Evolutionary conservation across 1,140 invertebrate genomes (phyloP), one percentile per base, ranked within the genome.

Genomic region (Marisa cornuarietis): DNA sequence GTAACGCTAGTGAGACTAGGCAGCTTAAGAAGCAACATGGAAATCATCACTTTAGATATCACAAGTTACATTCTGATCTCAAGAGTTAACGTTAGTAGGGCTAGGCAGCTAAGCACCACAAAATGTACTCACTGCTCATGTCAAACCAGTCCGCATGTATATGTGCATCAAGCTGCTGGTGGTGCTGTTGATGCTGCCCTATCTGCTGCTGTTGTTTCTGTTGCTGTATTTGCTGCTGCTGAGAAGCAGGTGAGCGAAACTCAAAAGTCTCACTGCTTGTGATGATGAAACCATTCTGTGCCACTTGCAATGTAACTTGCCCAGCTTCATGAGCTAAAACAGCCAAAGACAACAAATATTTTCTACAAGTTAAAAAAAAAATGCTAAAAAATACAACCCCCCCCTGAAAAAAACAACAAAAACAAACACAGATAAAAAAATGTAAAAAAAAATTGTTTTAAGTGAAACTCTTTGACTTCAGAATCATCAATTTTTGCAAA

Each of bases 211-310:
- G 54, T 18, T 58, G 54, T 58, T 58, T 58, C 8, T 58, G 54
- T 58, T 58, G 54, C 1, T 58, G 54, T 18, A 14, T 11, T 58
- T 58, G 54, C 9, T 14, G 11, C 11, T 58, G 54, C 54, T 58
- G 54, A 11, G 16, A 18, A 58, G 54, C 54, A 14, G 54, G 54
- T 58, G 54, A 58, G 77, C 95, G 95, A 92, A 98, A 98, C 90
- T 98, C 96, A 90, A 98, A 98, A 86, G 96, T 95, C 74, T 96
- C 96, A 86, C 96, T 95, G 91, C 98, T 96, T 16, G 96, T 98
- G 81, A 98, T 96, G 24, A 98, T 94, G 85, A 95, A 95, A 71
- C 96, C 96, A 86, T 96, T 95, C 84, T 95, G 96, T 58, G 96
- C 96, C 14, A 98, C 97, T 92, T 98, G 96, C 26, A 98, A 91